phyloP scores from a whole-genome alignment of 2,888 invertebrate genomes.

The Eupithecia tripunctaria region DNA sequence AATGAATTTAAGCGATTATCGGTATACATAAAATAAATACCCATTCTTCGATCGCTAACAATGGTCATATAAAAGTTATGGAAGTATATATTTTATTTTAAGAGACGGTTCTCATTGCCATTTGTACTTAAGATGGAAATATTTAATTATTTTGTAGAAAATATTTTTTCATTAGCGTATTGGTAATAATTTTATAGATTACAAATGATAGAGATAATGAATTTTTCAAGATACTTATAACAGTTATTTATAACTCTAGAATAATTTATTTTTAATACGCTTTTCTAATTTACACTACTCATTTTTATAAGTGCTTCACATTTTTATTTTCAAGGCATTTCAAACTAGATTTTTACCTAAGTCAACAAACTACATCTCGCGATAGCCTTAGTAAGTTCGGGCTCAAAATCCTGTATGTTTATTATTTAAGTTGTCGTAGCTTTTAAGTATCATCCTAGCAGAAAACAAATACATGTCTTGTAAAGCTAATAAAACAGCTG shows the following conservation, averaged over 20 bases:
- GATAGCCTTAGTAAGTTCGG: background rate
- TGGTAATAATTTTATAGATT: background rate
- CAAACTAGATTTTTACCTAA: background rate
- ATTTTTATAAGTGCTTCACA: background rate
- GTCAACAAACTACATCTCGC: background rate
- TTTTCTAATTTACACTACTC: constrained; percentile 1
- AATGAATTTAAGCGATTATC: background rate
- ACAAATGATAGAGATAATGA: background rate
- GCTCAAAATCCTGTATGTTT: background rate
- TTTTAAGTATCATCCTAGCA: background rate
- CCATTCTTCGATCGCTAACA: background rate
- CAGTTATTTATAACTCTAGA: background rate
- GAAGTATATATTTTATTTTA: background rate
- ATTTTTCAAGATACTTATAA: background rate
- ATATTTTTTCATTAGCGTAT: background rate
- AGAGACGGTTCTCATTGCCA: constrained; percentile 12
- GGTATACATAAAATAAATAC: background rate
- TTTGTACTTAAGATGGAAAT: constrained; percentile 10
- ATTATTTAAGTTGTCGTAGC: background rate
- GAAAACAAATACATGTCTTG: background rate
- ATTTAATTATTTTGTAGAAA: background rate
- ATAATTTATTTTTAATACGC: background rate
- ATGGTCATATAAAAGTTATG: background rate
- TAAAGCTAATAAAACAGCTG: background rate
- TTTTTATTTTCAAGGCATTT: constrained; percentile 13